Evolutionary conservation across 2,113 vertebrate genomes (phyloP), one percentile per base, ranked within the genome.

Genomic region (Pycnonotus jocosus): DNA sequence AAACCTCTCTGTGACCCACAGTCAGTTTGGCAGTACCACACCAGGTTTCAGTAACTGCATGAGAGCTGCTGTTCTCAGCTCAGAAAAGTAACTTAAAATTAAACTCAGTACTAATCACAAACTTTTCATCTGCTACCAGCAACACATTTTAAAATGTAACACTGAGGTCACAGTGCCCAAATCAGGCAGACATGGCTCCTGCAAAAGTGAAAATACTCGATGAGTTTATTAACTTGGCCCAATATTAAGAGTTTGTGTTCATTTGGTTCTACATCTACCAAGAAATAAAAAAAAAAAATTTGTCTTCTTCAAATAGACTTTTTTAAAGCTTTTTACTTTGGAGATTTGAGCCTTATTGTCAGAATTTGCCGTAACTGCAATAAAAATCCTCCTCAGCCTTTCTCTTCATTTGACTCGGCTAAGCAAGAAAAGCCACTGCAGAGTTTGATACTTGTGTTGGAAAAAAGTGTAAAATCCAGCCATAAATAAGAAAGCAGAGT

Each of bases 221-320:
- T 0, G 3, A 51, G 19, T 0, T 1, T 4, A 22, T 0, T 0
- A 20, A 33, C 31, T 35, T 12, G 50, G 24, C 30, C 13, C 24
- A 53, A 28, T 12, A 60, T 13, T 56, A 31, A 47, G 54, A 44
- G 33, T n/a, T 61, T 18, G 27, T 20, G 33, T 17, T 57, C 6
- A 33, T 48, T 68, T 51, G n/a, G 30, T 88, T 56, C 45, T 42
- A 48, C 50, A 51, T 28, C 50, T 30, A 51, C 27, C 10, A 51
- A 54, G 30, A 33, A 54, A 54, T 54, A 72, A 72, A n/a, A n/a
- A n/a, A n/a, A 28, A 57, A 28, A 24, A 10, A 33, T n/a, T 0
- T 1, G 2, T 10, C 25, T n/a, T 61, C 50, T 54, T 82, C 58
- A 71, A 61, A 64, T 0, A 81, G 18, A 50, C 47, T 27, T 48